Percentiles rank a stretch among this genome's conserved stretches.
These are phyloP conservation scores for Forbesichthys papilliferus DNA, from an alignment of 2,113 vertebrate genomes.

Conservation along the genomic window DNA sequence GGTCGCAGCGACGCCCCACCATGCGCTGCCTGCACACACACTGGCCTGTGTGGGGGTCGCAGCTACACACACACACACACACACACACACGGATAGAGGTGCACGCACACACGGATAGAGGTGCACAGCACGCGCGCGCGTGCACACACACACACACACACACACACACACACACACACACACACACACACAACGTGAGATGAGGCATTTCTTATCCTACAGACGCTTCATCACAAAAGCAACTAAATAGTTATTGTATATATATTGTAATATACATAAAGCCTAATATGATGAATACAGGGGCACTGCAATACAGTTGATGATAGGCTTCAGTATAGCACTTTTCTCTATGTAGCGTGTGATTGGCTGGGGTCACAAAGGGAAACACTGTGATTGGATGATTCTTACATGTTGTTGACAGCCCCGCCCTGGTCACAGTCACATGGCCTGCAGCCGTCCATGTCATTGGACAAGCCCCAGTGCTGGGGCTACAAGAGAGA, in stretches of 20 bases:
- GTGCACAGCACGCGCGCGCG: too few species aligned
- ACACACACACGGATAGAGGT: too few species aligned
- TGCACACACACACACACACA: neutral
- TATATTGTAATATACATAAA: neutral
- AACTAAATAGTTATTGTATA: too few species aligned
- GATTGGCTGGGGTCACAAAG: neutral
- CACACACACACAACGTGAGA: neutral
- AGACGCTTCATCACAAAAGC: too few species aligned
- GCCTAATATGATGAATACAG: too few species aligned
- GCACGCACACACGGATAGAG: too few species aligned
- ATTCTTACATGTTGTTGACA: slow-evolving; percentile 83
- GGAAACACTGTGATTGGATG: neutral
- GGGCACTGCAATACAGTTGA: neutral
- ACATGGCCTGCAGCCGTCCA: slow-evolving; percentile 92
- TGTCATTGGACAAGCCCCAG: slow-evolving; percentile 93
- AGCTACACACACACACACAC: slow-evolving; percentile 68
- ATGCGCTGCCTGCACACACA: slow-evolving; percentile 85
- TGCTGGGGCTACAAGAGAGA: slow-evolving; percentile 82
- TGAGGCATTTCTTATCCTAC: neutral
- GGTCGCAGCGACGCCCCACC: slow-evolving; percentile 88
- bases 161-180: neutral
- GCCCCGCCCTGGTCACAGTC: slow-evolving; percentile 93
- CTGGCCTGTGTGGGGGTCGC: slow-evolving; percentile 83
- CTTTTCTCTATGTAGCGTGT: neutral
- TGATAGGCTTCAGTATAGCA: neutral